Evolutionary conservation across 2,888 invertebrate species (phyloP), one percentile per base, ranked within the genome.

Genomic region (Microctonus aethiopoides): DNA sequence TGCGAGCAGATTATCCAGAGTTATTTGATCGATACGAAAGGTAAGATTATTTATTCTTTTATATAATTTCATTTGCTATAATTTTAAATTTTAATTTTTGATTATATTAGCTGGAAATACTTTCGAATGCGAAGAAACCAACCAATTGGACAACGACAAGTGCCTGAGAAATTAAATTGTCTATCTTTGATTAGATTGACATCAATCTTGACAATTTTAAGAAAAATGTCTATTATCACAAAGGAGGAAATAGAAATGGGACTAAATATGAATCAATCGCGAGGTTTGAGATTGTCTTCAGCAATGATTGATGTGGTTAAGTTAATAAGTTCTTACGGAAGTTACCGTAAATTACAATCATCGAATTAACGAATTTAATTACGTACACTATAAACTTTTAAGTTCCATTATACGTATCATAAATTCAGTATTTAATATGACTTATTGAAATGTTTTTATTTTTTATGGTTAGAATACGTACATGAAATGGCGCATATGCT

Each of bases 1-100:
- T 63, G 0, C 79, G 77, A 67, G 32, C 66, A 11, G 69, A 76
- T 0, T 62, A 77, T 60, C 68, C 75, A 9, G 1, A 59, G 24
- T 46, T 81, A 60, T 78, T 81, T 71, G 54, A 66, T 24, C 16
- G 1, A 46, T 46, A 46, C 6, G 6, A 1, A 4, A 46, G 46
- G 46, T 46, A n/a, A 46, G 6, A 20, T 1, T 1, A n/a, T 46
- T 46, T 0, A 6, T 46, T 46, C 7, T n/a, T 46, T 46, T 7
- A 9, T 9, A 3, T 0, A 9, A 16, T 46, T 1, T 46, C 46
- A 3, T 7, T 6, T 46, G 9, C 6, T 46, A 16, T 16, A 7
- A 7, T 46, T 20, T 46, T 5, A 20, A 6, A 16, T 46, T 6
- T 20, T 16, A 4, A 46, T 46, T 46, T 46, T 46, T 46, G 16